These are phyloP conservation scores for Sarcoramphus papa DNA, from an alignment of 2,797 vertebrate genomes.

Conservation along the genomic window DNA sequence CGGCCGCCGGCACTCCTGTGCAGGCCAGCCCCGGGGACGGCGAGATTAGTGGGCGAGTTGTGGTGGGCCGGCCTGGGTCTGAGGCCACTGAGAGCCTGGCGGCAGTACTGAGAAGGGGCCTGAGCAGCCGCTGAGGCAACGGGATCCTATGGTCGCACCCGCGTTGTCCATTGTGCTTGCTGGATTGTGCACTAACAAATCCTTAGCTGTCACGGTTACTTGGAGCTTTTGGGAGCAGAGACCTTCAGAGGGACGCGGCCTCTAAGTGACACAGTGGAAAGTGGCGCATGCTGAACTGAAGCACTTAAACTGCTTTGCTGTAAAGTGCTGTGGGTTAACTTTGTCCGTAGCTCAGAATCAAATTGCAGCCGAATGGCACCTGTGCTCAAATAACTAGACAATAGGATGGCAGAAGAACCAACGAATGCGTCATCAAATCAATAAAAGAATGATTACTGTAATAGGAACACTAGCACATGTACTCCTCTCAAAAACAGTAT, in stretches of 20 bases:
- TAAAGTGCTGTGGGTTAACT: accelerated
- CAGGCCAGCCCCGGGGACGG: no score
- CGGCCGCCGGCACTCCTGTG: not conserved
- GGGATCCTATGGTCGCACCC: accelerated
- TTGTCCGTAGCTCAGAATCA: accelerated
- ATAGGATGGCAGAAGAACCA: not conserved
- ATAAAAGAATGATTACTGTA: not conserved
- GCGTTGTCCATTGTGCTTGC: no score
- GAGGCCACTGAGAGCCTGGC: not conserved
- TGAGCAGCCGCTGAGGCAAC: not conserved
- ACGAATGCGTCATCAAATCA: not conserved
- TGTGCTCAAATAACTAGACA: not conserved
- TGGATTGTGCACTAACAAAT: no score
- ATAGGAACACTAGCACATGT: not conserved
- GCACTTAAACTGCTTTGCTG: accelerated
- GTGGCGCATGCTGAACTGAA: accelerated
- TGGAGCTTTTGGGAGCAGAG: not conserved
- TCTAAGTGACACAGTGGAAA: no score
- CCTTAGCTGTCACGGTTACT: no score
- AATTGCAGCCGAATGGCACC: accelerated
- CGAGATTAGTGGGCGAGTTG: not conserved
- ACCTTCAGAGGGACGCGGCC: accelerated
- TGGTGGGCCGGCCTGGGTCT: not conserved
- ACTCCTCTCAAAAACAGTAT: not conserved
- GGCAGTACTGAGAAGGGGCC: no score